Evolutionary conservation across 2,797 vertebrate species (phyloP).

Genomic region (Apogon talboti): DNA sequence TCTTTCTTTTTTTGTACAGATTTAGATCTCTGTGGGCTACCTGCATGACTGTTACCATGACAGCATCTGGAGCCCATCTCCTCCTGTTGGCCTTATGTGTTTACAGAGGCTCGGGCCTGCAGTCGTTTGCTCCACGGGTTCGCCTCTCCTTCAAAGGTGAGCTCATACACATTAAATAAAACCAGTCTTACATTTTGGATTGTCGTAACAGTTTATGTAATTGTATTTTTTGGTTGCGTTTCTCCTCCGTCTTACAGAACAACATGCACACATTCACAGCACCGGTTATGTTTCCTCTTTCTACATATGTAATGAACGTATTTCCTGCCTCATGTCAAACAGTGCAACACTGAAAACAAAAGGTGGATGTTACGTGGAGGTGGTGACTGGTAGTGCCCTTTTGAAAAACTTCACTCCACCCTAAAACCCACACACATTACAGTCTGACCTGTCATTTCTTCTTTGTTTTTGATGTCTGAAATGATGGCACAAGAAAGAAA

Average conservation of each 20-base stretch:
- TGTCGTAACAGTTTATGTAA: constrained; percentile 29
- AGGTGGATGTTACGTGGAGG: constrained; percentile 82
- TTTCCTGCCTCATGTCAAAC: constrained; percentile 80
- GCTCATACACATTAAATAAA: constrained; percentile 42
- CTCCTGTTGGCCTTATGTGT: constrained; percentile 82
- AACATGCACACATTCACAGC: constrained; percentile 26
- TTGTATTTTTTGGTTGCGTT: constrained; percentile 21
- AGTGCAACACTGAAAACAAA: constrained; percentile 79
- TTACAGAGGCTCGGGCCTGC: constrained; percentile 77
- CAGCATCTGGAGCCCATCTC: constrained; percentile 77
- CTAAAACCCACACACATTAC: constrained; percentile 45
- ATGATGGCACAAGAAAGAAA: constrained; percentile 54
- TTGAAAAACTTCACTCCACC: constrained; percentile 54
- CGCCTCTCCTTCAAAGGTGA: constrained; percentile 87
- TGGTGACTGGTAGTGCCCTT: constrained; percentile 59
- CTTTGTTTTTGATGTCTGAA: constrained; percentile 47
- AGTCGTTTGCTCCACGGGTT: constrained; percentile 82
- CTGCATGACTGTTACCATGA: constrained; percentile 82
- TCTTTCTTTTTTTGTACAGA: constrained; percentile 75
- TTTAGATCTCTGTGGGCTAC: constrained; percentile 82
- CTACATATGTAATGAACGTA: constrained; percentile 64
- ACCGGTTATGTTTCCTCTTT: constrained; percentile 63
- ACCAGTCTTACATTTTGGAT: constrained; percentile 35
- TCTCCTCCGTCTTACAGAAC: background rate
- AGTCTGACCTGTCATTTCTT: constrained; percentile 31